phyloP scores from a whole-genome alignment of 2,888 invertebrate species.

The Melieria crassipennis region DNA sequence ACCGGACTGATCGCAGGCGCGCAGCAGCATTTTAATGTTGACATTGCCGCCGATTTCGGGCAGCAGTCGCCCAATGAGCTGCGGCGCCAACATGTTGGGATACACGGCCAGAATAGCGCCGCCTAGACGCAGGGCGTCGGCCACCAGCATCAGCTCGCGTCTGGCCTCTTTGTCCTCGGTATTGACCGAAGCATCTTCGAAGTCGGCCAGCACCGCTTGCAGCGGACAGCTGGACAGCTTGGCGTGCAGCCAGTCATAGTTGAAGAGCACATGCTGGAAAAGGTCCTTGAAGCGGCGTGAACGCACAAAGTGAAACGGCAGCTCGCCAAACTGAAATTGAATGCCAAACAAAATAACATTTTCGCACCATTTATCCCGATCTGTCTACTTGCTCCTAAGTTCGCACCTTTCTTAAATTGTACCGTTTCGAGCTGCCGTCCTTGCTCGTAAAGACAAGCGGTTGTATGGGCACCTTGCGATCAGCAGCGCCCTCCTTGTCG shows the following conservation, averaged over 20 bases:
- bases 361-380: constrained; percentile 74
- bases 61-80: constrained; percentile 88
- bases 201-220: constrained; percentile 93
- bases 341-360: not conserved
- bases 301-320: constrained; percentile 93
- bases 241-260: constrained; percentile 97
- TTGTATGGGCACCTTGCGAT: constrained; percentile 94
- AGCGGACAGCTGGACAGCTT: constrained; percentile 95
- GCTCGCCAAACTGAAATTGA: constrained; percentile 81
- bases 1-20: constrained; percentile 91
- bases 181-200: constrained; percentile 89
- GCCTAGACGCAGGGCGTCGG: constrained; percentile 91
- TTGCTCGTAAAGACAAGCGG: constrained; percentile 91
- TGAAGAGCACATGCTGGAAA: constrained; percentile 92
- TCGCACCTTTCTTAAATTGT: constrained; percentile 89
- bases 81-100: constrained; percentile 96
- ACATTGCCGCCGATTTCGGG: constrained; percentile 88
- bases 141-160: constrained; percentile 86
- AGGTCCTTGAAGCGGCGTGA: constrained; percentile 90
- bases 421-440: constrained; percentile 88
- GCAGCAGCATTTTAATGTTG: constrained; percentile 85
- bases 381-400: not conserved
- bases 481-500: constrained; percentile 89
- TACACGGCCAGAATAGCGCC: constrained; percentile 92
- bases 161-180: constrained; percentile 82